Evolutionary conservation across 2,797 vertebrate genomes (phyloP).

Genomic region (Hemitrygon akajei): DNA sequence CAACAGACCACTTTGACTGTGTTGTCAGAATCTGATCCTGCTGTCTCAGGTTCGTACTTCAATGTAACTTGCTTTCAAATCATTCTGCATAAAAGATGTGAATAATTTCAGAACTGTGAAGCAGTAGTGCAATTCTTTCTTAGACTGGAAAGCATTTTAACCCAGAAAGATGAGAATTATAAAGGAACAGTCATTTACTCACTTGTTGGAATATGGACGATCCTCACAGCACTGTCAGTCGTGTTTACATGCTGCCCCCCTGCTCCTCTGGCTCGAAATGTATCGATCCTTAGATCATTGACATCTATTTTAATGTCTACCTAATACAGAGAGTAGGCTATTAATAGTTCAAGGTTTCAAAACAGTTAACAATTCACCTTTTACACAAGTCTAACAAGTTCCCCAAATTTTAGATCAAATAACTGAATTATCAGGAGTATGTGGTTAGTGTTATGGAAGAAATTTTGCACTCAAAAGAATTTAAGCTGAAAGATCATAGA

Average conservation of each 20-base stretch:
- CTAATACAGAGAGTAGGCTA: slow-evolving; percentile 49
- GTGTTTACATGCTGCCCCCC: slow-evolving; percentile 92
- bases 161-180: background rate
- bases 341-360: background rate
- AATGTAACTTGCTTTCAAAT: background rate
- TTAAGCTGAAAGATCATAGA: no score
- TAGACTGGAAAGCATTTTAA: background rate
- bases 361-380: background rate
- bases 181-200: background rate
- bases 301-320: slow-evolving; percentile 73
- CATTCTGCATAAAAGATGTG: background rate
- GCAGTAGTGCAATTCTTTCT: background rate
- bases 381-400: background rate
- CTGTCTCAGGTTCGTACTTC: background rate
- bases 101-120: background rate
- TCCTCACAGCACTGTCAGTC: slow-evolving; percentile 84
- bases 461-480: background rate
- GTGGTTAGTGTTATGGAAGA: no score
- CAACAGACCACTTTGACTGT: background rate
- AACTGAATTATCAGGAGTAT: background rate
- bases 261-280: slow-evolving; percentile 79
- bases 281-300: slow-evolving; percentile 81
- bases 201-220: slow-evolving; percentile 87
- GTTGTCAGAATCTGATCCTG: background rate
- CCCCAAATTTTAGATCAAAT: background rate